phyloP scores from a whole-genome alignment of 1,140 invertebrate species.

The Eriocheir sinensis region DNA sequence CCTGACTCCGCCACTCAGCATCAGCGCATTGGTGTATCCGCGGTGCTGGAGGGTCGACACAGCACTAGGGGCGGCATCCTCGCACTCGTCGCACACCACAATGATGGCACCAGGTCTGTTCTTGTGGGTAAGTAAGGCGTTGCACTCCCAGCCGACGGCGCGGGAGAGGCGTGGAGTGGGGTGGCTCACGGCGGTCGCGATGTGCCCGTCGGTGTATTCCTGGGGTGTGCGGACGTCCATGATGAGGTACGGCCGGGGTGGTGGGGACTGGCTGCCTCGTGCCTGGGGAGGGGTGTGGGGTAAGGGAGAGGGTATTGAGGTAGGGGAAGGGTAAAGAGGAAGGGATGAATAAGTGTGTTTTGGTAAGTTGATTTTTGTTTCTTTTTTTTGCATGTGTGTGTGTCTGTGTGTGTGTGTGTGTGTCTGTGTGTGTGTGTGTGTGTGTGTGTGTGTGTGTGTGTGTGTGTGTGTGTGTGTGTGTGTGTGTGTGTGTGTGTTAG shows the following conservation, averaged over 20 bases:
- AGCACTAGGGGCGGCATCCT: conserved; percentile 81
- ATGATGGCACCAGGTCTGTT: conserved; percentile 83
- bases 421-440: not conserved
- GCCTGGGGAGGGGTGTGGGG: not conserved
- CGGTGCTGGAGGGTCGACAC: conserved; percentile 83
- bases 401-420: too few relatives aligned
- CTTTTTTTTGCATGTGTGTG: too few relatives aligned
- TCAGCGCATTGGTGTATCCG: conserved; percentile 84
- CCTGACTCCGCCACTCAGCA: conserved; percentile 83
- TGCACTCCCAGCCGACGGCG: conserved; percentile 82
- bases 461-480: not conserved
- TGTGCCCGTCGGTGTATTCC: conserved; percentile 82
- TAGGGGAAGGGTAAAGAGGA: too few relatives aligned
- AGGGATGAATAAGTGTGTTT: too few relatives aligned
- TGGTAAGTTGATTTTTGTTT: too few relatives aligned
- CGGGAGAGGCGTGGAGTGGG: conserved; percentile 82
- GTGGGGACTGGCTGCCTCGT: not conserved
- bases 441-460: too few relatives aligned
- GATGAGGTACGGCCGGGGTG: not conserved
- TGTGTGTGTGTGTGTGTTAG: conserved; percentile 74
- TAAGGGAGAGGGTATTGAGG: too few relatives aligned
- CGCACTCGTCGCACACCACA: conserved; percentile 84
- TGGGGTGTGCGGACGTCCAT: conserved; percentile 79
- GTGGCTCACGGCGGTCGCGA: conserved; percentile 82
- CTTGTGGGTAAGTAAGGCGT: conserved; percentile 82